Percentiles rank a stretch among this genome's conserved stretches.
Evolutionary conservation across 2,888 invertebrate genomes (phyloP).

Genomic region (Drosophila diplacantha): DNA sequence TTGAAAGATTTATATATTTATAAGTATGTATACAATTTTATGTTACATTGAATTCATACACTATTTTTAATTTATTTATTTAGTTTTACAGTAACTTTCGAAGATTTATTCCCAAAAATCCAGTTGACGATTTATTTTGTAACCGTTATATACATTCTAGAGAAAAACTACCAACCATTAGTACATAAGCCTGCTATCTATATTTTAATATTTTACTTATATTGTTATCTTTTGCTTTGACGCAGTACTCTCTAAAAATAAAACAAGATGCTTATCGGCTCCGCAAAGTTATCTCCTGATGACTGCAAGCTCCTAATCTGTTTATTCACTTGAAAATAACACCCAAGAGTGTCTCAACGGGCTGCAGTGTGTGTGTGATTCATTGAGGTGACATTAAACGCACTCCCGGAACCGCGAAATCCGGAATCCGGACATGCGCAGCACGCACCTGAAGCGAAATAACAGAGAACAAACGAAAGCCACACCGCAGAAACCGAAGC

Average conservation of each 20-base stretch:
- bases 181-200: neutral
- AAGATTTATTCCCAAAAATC: too few relatives aligned
- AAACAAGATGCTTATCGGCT: conserved; percentile 13
- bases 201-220: neutral
- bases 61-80: too few relatives aligned
- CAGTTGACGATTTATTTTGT: too few relatives aligned
- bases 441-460: conserved; percentile 28
- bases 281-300: conserved; percentile 9
- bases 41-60: too few relatives aligned
- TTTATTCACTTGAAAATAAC: neutral
- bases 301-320: conserved; percentile 18
- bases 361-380: conserved; percentile 17
- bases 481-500: conserved; percentile 51
- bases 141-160: too few relatives aligned
- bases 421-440: conserved; percentile 61
- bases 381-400: conserved; percentile 38
- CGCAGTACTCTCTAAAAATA: conserved; percentile 24
- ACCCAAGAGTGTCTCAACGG: neutral
- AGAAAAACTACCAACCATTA: too few relatives aligned
- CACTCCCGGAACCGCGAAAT: conserved; percentile 30
- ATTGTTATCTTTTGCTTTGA: conserved; percentile 24
- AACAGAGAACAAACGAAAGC: conserved; percentile 25
- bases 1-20: too few relatives aligned
- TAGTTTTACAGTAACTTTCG: too few relatives aligned
- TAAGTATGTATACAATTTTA: too few relatives aligned